Evolutionary conservation across 1,140 invertebrate species (phyloP).

Genomic region (Lordiphosa clarofinis): DNA sequence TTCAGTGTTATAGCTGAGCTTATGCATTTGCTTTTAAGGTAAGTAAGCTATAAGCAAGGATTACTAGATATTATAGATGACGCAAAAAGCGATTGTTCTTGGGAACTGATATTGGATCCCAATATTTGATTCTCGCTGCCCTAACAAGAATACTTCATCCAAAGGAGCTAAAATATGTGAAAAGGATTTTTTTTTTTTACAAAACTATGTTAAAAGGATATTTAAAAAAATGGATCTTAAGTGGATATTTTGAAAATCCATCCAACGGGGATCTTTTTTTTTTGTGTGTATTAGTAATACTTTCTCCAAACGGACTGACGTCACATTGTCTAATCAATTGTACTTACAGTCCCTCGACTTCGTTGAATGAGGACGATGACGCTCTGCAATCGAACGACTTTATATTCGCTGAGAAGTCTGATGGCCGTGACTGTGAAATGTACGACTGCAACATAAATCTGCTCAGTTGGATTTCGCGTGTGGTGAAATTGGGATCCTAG

Average conservation of each 20-base stretch:
- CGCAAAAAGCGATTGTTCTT: no score
- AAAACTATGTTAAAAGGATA: no score
- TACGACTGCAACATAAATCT: slow-evolving; percentile 47
- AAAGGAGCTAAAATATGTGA: no score
- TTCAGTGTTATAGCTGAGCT: slow-evolving; percentile 43
- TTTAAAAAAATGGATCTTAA: no score
- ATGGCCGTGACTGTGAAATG: slow-evolving; percentile 21
- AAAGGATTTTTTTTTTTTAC: no score
- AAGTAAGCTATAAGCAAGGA: slow-evolving; percentile 2
- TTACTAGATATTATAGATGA: no score
- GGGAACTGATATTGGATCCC: no score
- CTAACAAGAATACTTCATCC: no score
- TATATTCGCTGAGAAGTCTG: slow-evolving; percentile 29
- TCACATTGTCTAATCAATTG: background rate
- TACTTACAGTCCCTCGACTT: slow-evolving; percentile 21
- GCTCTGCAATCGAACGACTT: slow-evolving; percentile 24
- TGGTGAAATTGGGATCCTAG: slow-evolving; percentile 6
- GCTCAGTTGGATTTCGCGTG: slow-evolving; percentile 44
- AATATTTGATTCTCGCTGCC: no score
- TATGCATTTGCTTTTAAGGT: slow-evolving; percentile 50
- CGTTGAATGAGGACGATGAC: slow-evolving; percentile 19
- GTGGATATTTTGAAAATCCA: no score
- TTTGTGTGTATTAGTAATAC: background rate
- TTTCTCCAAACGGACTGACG: background rate
- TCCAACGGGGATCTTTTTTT: no score